phyloP scores from a whole-genome alignment of 2,113 vertebrate species.

The Phylloscopus trochiloides region DNA sequence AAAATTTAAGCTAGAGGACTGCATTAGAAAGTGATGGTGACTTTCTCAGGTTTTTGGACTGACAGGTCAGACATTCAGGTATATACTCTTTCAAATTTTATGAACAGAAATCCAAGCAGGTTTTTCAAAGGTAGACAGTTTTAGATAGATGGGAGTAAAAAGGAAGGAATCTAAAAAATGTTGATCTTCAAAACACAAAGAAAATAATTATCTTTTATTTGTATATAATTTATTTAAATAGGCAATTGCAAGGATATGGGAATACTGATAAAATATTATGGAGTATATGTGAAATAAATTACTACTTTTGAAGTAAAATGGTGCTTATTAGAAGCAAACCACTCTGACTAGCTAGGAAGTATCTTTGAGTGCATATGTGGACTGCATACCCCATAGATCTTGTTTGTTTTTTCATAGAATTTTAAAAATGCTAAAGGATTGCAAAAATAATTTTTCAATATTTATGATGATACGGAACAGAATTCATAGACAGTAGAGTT shows the following conservation, averaged over 20 bases:
- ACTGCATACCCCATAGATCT: accelerated
- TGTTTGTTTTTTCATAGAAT: not conserved
- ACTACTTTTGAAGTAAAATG: not conserved
- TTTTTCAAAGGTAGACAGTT: not conserved
- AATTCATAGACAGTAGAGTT: not conserved
- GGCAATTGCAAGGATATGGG: not conserved
- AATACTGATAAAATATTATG: not conserved
- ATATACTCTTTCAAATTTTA: not conserved
- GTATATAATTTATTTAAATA: not conserved
- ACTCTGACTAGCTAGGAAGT: not conserved
- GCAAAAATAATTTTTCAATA: not conserved
- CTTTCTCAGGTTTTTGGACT: not conserved
- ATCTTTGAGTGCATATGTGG: not conserved
- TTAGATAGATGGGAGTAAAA: not conserved
- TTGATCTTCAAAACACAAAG: not conserved
- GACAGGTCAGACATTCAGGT: not conserved
- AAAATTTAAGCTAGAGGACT: not conserved
- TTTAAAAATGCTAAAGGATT: accelerated
- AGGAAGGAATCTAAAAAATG: not conserved
- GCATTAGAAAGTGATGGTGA: not conserved
- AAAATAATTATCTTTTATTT: not conserved
- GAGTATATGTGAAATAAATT: not conserved
- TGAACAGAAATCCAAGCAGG: not conserved
- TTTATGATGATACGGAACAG: not conserved
- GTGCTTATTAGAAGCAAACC: not conserved